Evolutionary conservation across 2,797 vertebrate species (phyloP).

Genomic region (Argya squamiceps): DNA sequence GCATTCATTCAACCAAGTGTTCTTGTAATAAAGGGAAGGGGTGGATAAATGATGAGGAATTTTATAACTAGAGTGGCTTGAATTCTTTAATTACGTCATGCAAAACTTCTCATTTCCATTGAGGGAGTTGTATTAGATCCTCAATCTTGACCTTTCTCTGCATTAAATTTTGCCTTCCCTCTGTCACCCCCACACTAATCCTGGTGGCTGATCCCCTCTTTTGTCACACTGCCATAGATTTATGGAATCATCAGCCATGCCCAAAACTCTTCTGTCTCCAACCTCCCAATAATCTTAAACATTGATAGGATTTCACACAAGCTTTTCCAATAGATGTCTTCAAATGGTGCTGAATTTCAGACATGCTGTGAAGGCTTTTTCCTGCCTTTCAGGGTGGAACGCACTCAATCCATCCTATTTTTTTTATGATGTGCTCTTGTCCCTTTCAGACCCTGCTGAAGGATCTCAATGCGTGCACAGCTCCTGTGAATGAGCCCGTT

Average conservation of each 20-base stretch:
- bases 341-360: not conserved
- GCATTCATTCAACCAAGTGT: not conserved
- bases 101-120: not conserved
- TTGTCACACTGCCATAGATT: slow-evolving; percentile 6
- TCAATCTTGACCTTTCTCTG: not conserved
- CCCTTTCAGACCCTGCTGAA: slow-evolving; percentile 59
- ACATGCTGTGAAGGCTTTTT: slow-evolving; percentile 12
- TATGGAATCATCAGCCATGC: slow-evolving; percentile 12
- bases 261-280: not conserved
- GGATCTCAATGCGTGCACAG: slow-evolving; percentile 7
- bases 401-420: slow-evolving; percentile 33
- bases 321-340: slow-evolving; percentile 35
- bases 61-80: not conserved
- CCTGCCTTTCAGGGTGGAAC: slow-evolving; percentile 44
- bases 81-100: not conserved
- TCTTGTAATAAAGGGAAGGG: not conserved
- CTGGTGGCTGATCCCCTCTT: not conserved
- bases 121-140: not conserved
- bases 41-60: not conserved
- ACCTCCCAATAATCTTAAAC: not conserved
- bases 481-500: slow-evolving; percentile 71
- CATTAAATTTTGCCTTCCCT: not conserved
- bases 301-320: slow-evolving; percentile 31
- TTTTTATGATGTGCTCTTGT: slow-evolving; percentile 22
- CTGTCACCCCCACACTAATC: not conserved